Base-by-base conservation (phyloP, 1,140 invertebrate species). In the Chelonus insularis region DNA sequence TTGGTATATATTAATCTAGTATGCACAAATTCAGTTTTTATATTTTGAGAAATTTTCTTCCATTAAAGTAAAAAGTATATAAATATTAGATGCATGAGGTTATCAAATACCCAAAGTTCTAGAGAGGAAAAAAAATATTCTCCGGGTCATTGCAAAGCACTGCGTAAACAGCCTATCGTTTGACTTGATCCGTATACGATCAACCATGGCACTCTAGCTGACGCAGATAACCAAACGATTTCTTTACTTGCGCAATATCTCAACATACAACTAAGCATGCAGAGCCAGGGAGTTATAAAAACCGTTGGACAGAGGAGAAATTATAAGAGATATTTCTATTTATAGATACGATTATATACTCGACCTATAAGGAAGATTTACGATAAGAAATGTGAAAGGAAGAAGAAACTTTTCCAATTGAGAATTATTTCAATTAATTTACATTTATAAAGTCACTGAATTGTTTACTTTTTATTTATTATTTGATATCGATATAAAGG, bases 111-210 rank as follows among this genome's bases (percentile, higher is more conserved):
- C n/a, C n/a, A n/a, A n/a, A n/a, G n/a, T n/a, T n/a, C n/a, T n/a
- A n/a, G n/a, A n/a, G n/a, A n/a, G 34, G 7, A 12, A 39, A 34
- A 55, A 55, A 55, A 16, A 18, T 52, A 11, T 29, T 29, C 23
- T 60, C 23, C 29, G 58, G 58, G 37, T 60, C 58, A 39, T 18
- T 60, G 58, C 58, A 52, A 60, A 60, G 14, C 36, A 60, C 14
- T 45, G 16, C 48, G 58, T 60, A 60, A 60, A 60, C 58, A 60
- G 47, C 29, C 57, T 59, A 59, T 59, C 43, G 29, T 45, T 21
- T 21, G 16, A 41, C 21, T 23, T 18, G 50, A 25, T 56, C 54
- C 20, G 14, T 36, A 52, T 20, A 34, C 29, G n/a, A n/a, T 50
- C 32, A 21, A 18, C 45, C 23, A 12, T 36, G 14, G 29, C 45